These are phyloP conservation scores for Tenualosa thibaudeaui DNA, from an alignment of 2,797 vertebrate genomes.

Conservation along the genomic window DNA sequence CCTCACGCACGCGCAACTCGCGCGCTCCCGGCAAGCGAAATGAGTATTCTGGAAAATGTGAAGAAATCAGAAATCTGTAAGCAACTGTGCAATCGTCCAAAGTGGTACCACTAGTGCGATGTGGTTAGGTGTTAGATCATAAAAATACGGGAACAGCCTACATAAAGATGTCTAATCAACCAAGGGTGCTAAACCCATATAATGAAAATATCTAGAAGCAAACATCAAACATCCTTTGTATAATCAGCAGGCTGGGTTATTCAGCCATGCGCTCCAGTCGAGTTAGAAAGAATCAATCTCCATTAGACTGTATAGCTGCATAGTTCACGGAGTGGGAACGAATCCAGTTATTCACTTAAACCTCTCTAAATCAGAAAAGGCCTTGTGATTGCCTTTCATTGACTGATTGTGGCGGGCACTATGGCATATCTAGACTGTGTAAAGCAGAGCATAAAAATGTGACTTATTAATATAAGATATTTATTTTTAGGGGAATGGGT, in stretches of 20 bases:
- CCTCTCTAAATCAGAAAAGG: not conserved
- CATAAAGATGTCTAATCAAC: not conserved
- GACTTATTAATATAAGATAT: too few species aligned
- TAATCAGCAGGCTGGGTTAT: not conserved
- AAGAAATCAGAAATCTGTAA: not conserved
- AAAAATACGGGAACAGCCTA: not conserved
- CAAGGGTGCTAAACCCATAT: not conserved
- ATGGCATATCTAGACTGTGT: not conserved
- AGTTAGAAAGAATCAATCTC: not conserved
- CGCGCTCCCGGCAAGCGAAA: not conserved
- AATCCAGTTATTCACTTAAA: not conserved
- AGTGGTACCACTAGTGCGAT: not conserved
- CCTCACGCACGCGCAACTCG: constrained; percentile 27
- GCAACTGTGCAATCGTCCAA: not conserved
- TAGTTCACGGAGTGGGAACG: not conserved
- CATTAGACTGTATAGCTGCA: not conserved
- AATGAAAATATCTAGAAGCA: not conserved
- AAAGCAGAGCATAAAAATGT: not conserved
- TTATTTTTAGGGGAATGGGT: too few species aligned
- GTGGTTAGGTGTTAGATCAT: not conserved
- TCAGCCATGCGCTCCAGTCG: not conserved
- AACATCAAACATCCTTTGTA: not conserved
- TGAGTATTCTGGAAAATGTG: not conserved
- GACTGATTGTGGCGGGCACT: not conserved
- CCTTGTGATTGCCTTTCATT: too few species aligned